Conservation (phyloP, 2,113 vertebrate species). For the Carlito syrichta region DNA sequence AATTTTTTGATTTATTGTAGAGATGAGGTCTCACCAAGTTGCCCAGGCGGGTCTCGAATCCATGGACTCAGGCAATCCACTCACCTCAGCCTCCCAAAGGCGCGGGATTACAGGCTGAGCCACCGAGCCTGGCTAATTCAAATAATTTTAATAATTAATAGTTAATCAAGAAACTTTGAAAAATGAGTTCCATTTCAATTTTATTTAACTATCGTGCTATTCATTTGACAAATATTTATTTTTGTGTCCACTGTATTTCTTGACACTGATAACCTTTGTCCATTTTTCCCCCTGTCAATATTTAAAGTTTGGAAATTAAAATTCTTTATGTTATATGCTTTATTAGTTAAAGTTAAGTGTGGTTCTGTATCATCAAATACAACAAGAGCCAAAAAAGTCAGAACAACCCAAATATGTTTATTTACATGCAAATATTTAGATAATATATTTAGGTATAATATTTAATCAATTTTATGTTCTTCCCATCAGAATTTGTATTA, state of each 20-base stretch:
- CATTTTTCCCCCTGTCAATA: background rate
- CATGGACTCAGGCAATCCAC: too few species aligned
- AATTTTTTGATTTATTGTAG: too few species aligned
- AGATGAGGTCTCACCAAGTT: too few species aligned
- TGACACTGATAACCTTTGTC: background rate
- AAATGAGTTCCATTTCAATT: background rate
- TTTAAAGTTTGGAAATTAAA: background rate
- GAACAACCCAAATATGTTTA: background rate
- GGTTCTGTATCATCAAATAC: background rate
- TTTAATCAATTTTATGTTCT: conserved; percentile 9
- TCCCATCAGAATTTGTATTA: background rate
- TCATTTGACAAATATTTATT: background rate
- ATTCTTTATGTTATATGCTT: background rate
- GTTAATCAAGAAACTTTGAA: background rate
- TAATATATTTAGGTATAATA: background rate
- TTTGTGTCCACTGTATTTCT: background rate
- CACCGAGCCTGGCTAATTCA: background rate
- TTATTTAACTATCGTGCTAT: background rate
- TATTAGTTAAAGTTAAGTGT: background rate
- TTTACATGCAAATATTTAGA: conserved; percentile 11
- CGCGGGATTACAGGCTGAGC: too few species aligned
- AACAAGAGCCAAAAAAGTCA: background rate
- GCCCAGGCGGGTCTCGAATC: too few species aligned
- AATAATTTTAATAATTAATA: conserved; percentile 1
- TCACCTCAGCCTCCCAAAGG: too few species aligned